These are phyloP conservation scores for Halictus quadricinctus DNA, from an alignment of 2,888 invertebrate species.

Conservation along the genomic window DNA sequence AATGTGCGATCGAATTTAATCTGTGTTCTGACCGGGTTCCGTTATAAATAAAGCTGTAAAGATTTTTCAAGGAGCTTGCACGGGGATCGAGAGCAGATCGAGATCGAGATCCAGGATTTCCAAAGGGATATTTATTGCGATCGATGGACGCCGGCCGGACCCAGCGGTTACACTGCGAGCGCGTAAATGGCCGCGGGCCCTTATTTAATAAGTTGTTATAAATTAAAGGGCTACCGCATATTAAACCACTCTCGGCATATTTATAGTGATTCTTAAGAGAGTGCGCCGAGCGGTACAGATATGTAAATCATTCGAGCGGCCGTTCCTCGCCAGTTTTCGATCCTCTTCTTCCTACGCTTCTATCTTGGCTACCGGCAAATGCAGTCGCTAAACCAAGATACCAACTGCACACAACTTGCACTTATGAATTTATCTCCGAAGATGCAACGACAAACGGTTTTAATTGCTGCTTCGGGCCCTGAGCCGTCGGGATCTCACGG, in stretches of 20 bases:
- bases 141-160: conserved; percentile 49
- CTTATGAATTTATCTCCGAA: conserved; percentile 74
- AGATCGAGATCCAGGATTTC: conserved; percentile 38
- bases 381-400: neutral
- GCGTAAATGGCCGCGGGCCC: conserved; percentile 72
- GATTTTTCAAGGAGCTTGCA: neutral
- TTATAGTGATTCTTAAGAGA: conserved; percentile 74
- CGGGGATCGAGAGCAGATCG: neutral
- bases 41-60: neutral
- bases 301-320: conserved; percentile 73
- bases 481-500: conserved; percentile 50
- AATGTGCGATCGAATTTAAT: neutral
- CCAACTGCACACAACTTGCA: conserved; percentile 19
- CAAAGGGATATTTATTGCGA: conserved; percentile 65
- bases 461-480: conserved; percentile 74
- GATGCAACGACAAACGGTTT: conserved; percentile 76
- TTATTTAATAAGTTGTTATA: conserved; percentile 80
- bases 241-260: conserved; percentile 77
- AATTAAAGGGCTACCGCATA: conserved; percentile 78
- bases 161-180: conserved; percentile 53
- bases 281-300: conserved; percentile 65
- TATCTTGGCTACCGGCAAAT: conserved; percentile 32
- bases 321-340: conserved; percentile 39
- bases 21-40: neutral
- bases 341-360: conserved; percentile 22